Evolutionary conservation across 2,113 vertebrate species (phyloP).

Genomic region (Arothron firmamentum): DNA sequence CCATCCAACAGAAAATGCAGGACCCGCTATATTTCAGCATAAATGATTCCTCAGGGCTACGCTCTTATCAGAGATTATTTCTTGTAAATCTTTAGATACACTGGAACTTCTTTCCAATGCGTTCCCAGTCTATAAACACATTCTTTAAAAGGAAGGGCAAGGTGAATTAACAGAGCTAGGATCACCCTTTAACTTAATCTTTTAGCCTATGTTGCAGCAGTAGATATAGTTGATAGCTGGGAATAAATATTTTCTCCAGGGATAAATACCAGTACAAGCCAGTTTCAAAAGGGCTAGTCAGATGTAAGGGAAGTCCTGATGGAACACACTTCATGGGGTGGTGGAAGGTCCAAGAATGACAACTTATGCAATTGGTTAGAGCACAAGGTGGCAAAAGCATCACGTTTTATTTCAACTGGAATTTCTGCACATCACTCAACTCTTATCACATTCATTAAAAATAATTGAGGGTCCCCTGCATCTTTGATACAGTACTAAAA

Average conservation of each 20-base stretch:
- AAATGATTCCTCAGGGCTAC: slow-evolving; percentile 49
- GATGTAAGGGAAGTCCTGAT: background rate
- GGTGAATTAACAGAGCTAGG: slow-evolving; percentile 37
- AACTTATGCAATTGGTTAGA: slow-evolving; percentile 8
- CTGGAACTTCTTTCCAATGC: slow-evolving; percentile 50
- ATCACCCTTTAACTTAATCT: background rate
- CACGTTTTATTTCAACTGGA: slow-evolving; percentile 55
- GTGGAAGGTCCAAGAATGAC: background rate
- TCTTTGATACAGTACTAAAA: slow-evolving; percentile 15
- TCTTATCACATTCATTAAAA: slow-evolving; percentile 38
- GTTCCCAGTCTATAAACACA: slow-evolving; percentile 35
- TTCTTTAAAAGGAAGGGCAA: slow-evolving; percentile 34
- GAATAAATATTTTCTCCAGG: too few species aligned
- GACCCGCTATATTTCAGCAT: slow-evolving; percentile 55
- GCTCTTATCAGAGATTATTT: slow-evolving; percentile 50
- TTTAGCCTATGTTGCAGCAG: too few species aligned
- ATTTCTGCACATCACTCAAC: slow-evolving; percentile 39
- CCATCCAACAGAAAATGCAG: slow-evolving; percentile 50
- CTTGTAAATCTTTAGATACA: slow-evolving; percentile 35
- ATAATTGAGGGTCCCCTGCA: background rate
- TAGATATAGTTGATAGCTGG: background rate
- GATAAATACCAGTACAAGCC: too few species aligned
- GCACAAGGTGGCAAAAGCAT: slow-evolving; percentile 37
- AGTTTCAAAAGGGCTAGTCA: too few species aligned
- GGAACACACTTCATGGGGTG: background rate